phyloP scores from a whole-genome alignment of 2,113 vertebrate genomes.

The Astur gentilis region DNA sequence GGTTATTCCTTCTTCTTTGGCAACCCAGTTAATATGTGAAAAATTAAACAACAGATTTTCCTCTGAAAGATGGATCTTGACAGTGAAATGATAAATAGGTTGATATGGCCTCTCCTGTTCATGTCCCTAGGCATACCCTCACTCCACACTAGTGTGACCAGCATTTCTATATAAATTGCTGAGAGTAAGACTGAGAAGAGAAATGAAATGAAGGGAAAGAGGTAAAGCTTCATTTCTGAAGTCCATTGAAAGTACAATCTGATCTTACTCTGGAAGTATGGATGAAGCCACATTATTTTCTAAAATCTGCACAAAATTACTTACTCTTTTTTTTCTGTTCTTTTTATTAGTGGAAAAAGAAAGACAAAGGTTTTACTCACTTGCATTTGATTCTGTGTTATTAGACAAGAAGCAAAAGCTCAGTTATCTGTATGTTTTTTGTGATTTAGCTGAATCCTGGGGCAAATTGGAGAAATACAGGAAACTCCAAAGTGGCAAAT shows the following conservation, averaged over 20 bases:
- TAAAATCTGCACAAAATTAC: background rate
- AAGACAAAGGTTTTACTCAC: background rate
- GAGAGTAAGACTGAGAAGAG: background rate
- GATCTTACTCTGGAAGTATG: background rate
- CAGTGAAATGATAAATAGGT: background rate
- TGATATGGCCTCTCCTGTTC: background rate
- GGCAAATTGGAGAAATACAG: background rate
- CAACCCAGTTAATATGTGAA: background rate
- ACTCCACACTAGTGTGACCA: background rate
- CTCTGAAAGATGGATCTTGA: background rate
- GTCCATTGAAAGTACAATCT: background rate
- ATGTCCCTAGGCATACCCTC: background rate
- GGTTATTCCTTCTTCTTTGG: background rate
- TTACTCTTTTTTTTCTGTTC: background rate
- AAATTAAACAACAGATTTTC: background rate
- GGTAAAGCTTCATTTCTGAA: background rate
- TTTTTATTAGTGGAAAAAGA: background rate
- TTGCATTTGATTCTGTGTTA: background rate
- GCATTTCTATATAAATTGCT: background rate
- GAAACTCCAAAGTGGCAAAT: background rate
- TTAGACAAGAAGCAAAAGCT: background rate
- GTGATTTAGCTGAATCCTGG: background rate
- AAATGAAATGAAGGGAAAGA: background rate
- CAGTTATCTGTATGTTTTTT: background rate
- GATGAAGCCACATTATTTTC: background rate